phyloP scores from a whole-genome alignment of 1,140 invertebrate species.

The Drosophila orosa region DNA sequence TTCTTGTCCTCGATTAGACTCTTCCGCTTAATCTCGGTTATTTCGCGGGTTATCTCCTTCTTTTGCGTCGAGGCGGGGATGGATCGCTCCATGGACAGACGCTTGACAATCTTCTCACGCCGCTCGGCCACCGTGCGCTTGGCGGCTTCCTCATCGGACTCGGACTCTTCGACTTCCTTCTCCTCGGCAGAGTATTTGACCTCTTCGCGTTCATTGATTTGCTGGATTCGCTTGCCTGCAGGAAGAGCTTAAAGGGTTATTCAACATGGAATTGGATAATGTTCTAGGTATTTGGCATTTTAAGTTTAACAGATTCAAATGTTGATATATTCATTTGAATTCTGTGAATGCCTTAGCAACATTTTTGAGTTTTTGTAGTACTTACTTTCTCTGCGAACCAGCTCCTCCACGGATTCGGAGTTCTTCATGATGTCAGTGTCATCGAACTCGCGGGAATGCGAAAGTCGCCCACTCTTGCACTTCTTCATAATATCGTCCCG shows the following conservation, averaged over 20 bases:
- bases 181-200: constrained; percentile 90
- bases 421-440: constrained; percentile 90
- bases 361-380: constrained; percentile 1
- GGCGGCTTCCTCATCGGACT: constrained; percentile 87
- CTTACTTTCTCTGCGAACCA: constrained; percentile 84
- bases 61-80: constrained; percentile 88
- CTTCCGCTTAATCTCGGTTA: constrained; percentile 89
- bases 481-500: constrained; percentile 97
- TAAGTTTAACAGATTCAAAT: neutral
- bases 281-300: neutral
- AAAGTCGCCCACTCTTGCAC: constrained; percentile 87
- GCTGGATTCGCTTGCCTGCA: constrained; percentile 82
- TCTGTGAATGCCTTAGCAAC: neutral
- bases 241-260: constrained; percentile 11
- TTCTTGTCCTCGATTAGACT: constrained; percentile 86
- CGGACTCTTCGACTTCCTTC: constrained; percentile 87
- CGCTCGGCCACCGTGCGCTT: constrained; percentile 89
- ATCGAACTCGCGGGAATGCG: constrained; percentile 85
- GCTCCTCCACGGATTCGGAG: constrained; percentile 88
- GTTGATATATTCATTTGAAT: neutral
- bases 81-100: constrained; percentile 87
- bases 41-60: constrained; percentile 88
- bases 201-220: constrained; percentile 87
- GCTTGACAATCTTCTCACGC: constrained; percentile 89
- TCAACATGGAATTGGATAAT: constrained; percentile 10